phyloP scores from a whole-genome alignment of 2,113 vertebrate species.

The Chionodraco myersi region DNA sequence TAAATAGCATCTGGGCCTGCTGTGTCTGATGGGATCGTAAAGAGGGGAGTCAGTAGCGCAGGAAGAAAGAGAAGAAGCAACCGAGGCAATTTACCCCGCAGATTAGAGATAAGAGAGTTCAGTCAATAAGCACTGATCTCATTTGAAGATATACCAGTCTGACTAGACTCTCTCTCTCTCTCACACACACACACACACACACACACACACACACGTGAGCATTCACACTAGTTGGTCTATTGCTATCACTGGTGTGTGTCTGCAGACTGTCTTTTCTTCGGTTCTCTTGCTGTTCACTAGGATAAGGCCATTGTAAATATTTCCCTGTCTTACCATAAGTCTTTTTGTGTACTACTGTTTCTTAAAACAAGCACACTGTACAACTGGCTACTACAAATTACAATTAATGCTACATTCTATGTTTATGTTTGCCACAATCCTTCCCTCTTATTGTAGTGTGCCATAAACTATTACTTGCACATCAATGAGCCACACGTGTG shows the following conservation, averaged over 20 bases:
- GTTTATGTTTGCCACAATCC: too few species aligned
- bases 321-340: background rate
- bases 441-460: too few species aligned
- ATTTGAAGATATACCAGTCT: constrained; percentile 82
- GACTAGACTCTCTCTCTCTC: constrained; percentile 35
- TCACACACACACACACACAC: constrained; percentile 13
- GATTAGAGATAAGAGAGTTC: constrained; percentile 84
- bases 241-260: constrained; percentile 14
- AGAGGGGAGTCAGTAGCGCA: constrained; percentile 71
- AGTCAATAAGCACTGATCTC: constrained; percentile 85
- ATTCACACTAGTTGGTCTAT: constrained; percentile 16
- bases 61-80: constrained; percentile 72
- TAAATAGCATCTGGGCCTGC: constrained; percentile 75
- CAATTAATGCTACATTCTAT: too few species aligned
- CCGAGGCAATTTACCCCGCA: constrained; percentile 81
- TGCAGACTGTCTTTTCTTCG: constrained; percentile 7
- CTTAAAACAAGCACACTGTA: background rate
- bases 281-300: background rate
- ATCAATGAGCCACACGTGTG: too few species aligned
- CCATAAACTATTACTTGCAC: too few species aligned
- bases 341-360: background rate
- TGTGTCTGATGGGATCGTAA: constrained; percentile 77
- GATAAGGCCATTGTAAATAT: constrained; percentile 38
- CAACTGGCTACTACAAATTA: background rate
- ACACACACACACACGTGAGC: constrained; percentile 29